Percentiles rank a stretch among this genome's conserved stretches.
Conservation (phyloP, 2,797 vertebrate species). For the Cossypha polioptera region DNA sequence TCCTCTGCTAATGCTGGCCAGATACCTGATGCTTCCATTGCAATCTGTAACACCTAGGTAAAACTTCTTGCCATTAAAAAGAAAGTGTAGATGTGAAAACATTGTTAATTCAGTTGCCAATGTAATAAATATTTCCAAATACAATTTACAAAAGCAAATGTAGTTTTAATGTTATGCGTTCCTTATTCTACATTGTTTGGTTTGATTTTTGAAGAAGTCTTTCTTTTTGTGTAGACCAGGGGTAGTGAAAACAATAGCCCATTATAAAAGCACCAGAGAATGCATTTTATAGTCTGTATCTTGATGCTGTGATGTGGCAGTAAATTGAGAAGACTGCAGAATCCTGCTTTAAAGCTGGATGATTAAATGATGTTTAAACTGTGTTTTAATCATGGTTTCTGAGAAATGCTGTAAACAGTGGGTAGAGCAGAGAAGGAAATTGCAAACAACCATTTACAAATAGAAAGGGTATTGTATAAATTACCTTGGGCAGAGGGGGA, state of each 20-base stretch:
- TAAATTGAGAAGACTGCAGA: not conserved
- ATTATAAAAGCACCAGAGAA: not conserved
- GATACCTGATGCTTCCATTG: not conserved
- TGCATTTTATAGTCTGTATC: not conserved
- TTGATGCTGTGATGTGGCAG: not conserved
- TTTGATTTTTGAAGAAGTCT: not conserved
- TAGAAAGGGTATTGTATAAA: not conserved
- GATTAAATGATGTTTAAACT: not conserved
- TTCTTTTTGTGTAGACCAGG: not conserved
- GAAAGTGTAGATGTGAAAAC: not conserved
- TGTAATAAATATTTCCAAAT: not conserved
- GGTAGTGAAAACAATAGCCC: not conserved
- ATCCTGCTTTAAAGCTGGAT: not conserved
- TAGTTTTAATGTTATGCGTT: not conserved
- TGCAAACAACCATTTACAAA: not conserved
- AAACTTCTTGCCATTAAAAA: not conserved
- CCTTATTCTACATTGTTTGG: not conserved
- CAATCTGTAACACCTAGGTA: not conserved
- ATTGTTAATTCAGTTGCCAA: not conserved
- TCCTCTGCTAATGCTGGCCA: not conserved
- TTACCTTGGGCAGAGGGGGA: not conserved
- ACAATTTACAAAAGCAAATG: not conserved
- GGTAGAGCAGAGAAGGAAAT: not conserved
- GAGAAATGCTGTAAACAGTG: not conserved
- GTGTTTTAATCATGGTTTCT: not conserved